Conservation (phyloP, 1,140 invertebrate species). For the Nasonia giraulti region DNA sequence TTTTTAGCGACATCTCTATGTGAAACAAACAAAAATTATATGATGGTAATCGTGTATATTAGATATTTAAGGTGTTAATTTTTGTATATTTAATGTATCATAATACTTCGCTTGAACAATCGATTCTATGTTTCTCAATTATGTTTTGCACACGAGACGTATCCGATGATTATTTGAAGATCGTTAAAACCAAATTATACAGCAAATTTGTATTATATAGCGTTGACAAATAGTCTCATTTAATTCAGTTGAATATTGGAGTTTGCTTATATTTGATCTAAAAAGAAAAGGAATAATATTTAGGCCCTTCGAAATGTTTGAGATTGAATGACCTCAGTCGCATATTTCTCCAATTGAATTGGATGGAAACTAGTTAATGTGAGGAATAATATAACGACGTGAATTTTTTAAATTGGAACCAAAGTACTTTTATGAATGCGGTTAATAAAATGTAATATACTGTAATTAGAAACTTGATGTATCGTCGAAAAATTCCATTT, state of each 20-base stretch:
- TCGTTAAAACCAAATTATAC: not conserved
- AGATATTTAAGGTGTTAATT: not conserved
- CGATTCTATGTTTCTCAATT: constrained; percentile 24
- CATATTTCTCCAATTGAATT: constrained; percentile 30
- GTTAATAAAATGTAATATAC: constrained; percentile 67
- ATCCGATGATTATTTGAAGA: not conserved
- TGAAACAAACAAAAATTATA: not conserved
- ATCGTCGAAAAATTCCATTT: constrained; percentile 63
- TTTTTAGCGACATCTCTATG: constrained; percentile 6
- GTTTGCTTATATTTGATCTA: not conserved
- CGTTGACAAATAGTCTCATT: not conserved
- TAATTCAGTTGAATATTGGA: constrained; percentile 4
- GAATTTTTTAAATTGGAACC: constrained; percentile 32
- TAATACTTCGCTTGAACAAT: not conserved
- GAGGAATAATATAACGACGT: not conserved
- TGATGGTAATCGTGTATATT: not conserved
- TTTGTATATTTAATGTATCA: not conserved
- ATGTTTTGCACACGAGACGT: not conserved
- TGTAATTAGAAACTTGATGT: constrained; percentile 71
- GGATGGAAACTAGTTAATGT: not conserved
- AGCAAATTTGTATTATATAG: constrained; percentile 33
- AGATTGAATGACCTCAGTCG: not conserved
- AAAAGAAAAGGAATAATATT: not conserved
- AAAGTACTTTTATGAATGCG: constrained; percentile 45
- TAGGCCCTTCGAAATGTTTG: constrained; percentile 10